Evolutionary conservation across 2,888 invertebrate genomes (phyloP).

Genomic region (Drosophila melanosoma): DNA sequence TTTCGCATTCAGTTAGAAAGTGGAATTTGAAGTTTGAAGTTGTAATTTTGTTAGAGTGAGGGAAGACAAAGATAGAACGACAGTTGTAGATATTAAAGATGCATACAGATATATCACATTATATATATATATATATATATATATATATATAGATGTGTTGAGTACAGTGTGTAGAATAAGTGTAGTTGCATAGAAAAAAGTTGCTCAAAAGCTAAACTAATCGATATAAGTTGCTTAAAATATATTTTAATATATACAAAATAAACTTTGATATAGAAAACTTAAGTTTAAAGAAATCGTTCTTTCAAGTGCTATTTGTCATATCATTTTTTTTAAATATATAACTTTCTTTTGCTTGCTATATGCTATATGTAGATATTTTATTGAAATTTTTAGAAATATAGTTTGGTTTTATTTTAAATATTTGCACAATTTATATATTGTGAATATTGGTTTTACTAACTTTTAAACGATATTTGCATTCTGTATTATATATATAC

Average conservation of each 20-base stretch:
- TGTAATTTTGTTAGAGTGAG: slow-evolving; percentile 5
- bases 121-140: not conserved
- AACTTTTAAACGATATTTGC: not conserved
- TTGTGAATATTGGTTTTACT: not conserved
- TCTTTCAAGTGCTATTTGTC: not conserved
- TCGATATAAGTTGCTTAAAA: not conserved
- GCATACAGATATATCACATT: not conserved
- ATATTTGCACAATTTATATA: not conserved
- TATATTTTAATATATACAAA: not conserved
- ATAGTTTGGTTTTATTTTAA: not conserved
- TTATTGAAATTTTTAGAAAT: not conserved
- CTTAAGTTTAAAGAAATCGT: not conserved
- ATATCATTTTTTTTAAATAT: not conserved
- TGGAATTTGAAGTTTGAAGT: slow-evolving; percentile 50
- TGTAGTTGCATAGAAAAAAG: slow-evolving; percentile 11
- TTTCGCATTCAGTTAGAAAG: slow-evolving; percentile 34
- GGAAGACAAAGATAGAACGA: slow-evolving; percentile 32
- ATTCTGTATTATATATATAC: no score
- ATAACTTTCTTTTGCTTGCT: not conserved
- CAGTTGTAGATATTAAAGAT: slow-evolving; percentile 25
- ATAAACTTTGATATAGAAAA: not conserved
- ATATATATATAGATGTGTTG: no score
- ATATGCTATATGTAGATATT: not conserved
- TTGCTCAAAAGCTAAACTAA: slow-evolving; percentile 2
- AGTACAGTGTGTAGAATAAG: slow-evolving; percentile 28